These are phyloP conservation scores for Caenorhabditis zanzibari DNA, from an alignment of 2,888 invertebrate genomes.

Conservation along the genomic window DNA sequence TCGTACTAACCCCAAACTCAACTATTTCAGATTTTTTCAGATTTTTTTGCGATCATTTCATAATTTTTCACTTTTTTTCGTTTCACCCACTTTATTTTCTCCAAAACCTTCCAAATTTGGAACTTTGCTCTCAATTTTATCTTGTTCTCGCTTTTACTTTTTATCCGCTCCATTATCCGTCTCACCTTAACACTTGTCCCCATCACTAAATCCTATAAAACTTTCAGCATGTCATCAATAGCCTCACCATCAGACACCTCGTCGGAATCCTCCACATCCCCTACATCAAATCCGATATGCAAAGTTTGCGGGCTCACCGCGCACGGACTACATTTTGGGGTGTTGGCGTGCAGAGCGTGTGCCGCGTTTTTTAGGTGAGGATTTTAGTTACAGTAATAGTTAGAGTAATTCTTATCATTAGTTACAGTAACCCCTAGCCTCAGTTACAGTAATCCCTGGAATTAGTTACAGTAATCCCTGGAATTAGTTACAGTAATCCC, in stretches of 20 bases:
- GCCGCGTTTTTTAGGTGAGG: constrained; percentile 43
- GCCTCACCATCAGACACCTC: constrained; percentile 45
- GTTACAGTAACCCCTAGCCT: no score
- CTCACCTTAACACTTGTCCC: neutral
- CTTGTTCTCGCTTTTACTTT: neutral
- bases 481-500: no score
- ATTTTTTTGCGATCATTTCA: neutral
- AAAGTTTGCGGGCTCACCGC: constrained; percentile 43
- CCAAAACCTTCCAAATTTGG: no score
- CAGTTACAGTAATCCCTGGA: no score
- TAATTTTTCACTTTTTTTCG: no score
- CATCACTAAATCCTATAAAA: neutral
- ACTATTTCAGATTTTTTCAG: neutral
- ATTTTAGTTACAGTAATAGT: neutral
- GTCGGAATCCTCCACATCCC: constrained; percentile 37
- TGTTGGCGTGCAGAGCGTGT: constrained; percentile 48
- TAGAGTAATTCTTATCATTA: no score
- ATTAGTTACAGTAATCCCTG: no score
- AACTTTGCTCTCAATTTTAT: neutral
- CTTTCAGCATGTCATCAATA: constrained; percentile 22
- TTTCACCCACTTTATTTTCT: no score
- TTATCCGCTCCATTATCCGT: neutral
- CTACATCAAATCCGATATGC: constrained; percentile 25
- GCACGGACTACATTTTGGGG: constrained; percentile 54
- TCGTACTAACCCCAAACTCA: neutral